Conservation (phyloP, 2,113 vertebrate genomes). For the Copsychus sechellarum region DNA sequence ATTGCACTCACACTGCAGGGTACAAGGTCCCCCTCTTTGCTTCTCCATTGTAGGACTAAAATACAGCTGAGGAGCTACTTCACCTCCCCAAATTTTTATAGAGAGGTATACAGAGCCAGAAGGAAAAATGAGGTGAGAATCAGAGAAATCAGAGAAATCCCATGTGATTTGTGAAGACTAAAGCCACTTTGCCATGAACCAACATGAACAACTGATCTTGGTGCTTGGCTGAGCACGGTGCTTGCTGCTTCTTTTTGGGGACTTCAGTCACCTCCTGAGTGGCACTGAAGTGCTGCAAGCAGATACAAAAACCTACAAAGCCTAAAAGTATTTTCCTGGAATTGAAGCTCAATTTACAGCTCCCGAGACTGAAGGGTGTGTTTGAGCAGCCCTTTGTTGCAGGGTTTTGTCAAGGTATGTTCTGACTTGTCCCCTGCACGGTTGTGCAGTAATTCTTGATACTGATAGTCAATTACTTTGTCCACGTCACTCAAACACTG, state of each 20-base stretch:
- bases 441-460: slow-evolving; percentile 36
- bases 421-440: slow-evolving; percentile 43
- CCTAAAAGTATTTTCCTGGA: not conserved
- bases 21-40: not conserved
- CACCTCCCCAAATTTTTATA: not conserved
- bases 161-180: not conserved
- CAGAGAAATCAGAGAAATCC: not conserved
- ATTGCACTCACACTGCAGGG: not conserved
- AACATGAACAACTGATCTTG: not conserved
- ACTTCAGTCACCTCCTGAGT: not conserved
- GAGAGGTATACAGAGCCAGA: not conserved
- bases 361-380: slow-evolving; percentile 14
- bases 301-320: not conserved
- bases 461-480: slow-evolving; percentile 47
- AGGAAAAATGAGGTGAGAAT: not conserved
- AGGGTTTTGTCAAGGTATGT: slow-evolving; percentile 50
- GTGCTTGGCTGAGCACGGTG: not conserved
- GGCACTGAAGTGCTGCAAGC: not conserved
- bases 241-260: not conserved
- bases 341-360: slow-evolving; percentile 15
- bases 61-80: not conserved
- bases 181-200: not conserved
- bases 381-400: slow-evolving; percentile 36
- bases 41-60: not conserved
- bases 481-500: slow-evolving; percentile 9